These are phyloP conservation scores for Lapara coniferarum DNA, from an alignment of 2,888 invertebrate genomes.

Conservation along the genomic window DNA sequence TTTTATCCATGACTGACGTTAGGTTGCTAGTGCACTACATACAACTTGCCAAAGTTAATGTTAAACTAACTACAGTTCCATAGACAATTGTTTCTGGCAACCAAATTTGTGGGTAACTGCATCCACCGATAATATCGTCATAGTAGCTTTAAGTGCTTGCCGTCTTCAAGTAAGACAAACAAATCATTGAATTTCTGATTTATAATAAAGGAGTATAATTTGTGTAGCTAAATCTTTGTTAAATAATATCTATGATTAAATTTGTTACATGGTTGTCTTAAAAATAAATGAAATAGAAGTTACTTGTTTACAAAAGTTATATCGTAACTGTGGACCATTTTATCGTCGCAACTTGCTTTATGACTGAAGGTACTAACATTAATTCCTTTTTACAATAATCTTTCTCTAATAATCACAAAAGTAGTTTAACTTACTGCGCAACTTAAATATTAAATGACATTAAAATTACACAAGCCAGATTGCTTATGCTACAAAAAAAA, in stretches of 20 bases:
- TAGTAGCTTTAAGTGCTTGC: constrained; percentile 40
- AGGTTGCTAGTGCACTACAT: constrained; percentile 58
- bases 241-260: too few relatives aligned
- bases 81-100: constrained; percentile 12
- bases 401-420: too few relatives aligned
- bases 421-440: too few relatives aligned
- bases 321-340: too few relatives aligned
- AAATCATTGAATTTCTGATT: not conserved
- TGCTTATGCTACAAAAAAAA: too few relatives aligned
- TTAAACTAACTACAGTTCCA: constrained; percentile 44
- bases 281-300: not conserved
- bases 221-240: too few relatives aligned
- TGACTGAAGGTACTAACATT: too few relatives aligned
- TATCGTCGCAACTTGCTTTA: too few relatives aligned
- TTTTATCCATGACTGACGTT: constrained; percentile 57
- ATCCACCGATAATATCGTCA: constrained; percentile 49
- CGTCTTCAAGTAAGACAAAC: constrained; percentile 43
- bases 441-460: too few relatives aligned
- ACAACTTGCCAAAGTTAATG: constrained; percentile 69
- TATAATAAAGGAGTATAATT: too few relatives aligned
- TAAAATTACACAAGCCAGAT: too few relatives aligned
- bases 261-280: not conserved
- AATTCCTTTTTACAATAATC: too few relatives aligned
- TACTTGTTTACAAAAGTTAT: not conserved
- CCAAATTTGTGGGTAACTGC: constrained; percentile 28